Percentiles rank a stretch among this genome's conserved stretches.
Evolutionary conservation across 2,888 invertebrate genomes (phyloP).

Genomic region (Apodemia hepburni): DNA sequence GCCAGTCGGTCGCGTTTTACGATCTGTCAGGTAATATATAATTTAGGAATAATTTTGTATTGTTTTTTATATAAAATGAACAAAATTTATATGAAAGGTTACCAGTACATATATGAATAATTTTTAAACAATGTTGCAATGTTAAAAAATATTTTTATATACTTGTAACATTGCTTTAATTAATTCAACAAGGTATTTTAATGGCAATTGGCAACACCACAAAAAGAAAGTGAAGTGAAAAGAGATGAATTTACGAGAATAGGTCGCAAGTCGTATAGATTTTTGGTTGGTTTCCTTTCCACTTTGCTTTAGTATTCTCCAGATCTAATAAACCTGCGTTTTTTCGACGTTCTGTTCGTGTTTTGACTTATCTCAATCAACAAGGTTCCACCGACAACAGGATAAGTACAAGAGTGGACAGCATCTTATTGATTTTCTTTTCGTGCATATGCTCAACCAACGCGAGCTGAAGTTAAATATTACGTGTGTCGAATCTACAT

Average conservation of each 20-base stretch:
- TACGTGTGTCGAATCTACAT: constrained; percentile 54
- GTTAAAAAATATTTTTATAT: neutral
- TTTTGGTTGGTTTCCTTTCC: constrained; percentile 80
- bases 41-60: too few relatives aligned
- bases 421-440: constrained; percentile 81
- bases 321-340: constrained; percentile 75
- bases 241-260: constrained; percentile 80
- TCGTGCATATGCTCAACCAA: constrained; percentile 78
- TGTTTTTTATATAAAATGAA: too few relatives aligned
- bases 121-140: neutral
- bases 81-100: too few relatives aligned
- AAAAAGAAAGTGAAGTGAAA: constrained; percentile 77
- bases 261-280: constrained; percentile 78
- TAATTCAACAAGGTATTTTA: constrained; percentile 18
- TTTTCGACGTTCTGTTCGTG: constrained; percentile 68
- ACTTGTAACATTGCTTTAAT: constrained; percentile 1
- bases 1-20: too few relatives aligned
- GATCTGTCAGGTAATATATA: too few relatives aligned
- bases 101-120: too few relatives aligned
- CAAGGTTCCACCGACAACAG: constrained; percentile 59
- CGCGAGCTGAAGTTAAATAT: constrained; percentile 70
- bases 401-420: constrained; percentile 75
- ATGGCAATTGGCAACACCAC: constrained; percentile 59
- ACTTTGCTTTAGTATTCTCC: constrained; percentile 75
- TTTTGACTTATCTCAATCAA: constrained; percentile 68